Percentiles rank a stretch among this genome's conserved stretches.
These are phyloP conservation scores for Meleagris gallopavo DNA, from an alignment of 2,113 vertebrate species.

Conservation along the genomic window DNA sequence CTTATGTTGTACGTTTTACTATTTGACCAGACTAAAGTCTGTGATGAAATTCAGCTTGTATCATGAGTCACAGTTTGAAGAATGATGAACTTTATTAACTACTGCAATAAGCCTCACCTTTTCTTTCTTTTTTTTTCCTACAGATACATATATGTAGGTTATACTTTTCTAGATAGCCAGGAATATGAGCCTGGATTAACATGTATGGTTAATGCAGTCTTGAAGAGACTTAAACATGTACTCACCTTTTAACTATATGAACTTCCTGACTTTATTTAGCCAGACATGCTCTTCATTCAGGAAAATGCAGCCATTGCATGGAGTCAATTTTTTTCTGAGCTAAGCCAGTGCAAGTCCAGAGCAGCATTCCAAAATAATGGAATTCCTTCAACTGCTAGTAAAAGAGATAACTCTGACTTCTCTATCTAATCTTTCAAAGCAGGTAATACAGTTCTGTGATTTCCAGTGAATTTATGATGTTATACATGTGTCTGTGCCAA, in stretches of 20 bases:
- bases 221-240: background rate
- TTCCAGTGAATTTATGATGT: background rate
- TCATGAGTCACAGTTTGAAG: conserved; percentile 39
- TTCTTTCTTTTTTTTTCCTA: background rate
- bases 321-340: background rate
- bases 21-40: conserved; percentile 25
- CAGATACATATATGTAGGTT: background rate
- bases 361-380: background rate
- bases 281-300: background rate
- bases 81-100: background rate
- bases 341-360: background rate
- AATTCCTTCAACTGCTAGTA: background rate
- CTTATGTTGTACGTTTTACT: conserved; percentile 3
- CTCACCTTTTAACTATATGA: background rate
- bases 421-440: background rate
- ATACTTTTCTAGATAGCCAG: background rate
- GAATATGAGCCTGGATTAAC: background rate
- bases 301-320: background rate
- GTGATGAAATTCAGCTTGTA: conserved; percentile 48
- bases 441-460: background rate
- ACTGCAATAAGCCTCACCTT: background rate
- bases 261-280: background rate
- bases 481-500: background rate
- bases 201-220: background rate
- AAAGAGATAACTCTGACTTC: background rate